Base-by-base conservation (phyloP, 2,888 invertebrate genomes). In the Laspeyria flexula region DNA sequence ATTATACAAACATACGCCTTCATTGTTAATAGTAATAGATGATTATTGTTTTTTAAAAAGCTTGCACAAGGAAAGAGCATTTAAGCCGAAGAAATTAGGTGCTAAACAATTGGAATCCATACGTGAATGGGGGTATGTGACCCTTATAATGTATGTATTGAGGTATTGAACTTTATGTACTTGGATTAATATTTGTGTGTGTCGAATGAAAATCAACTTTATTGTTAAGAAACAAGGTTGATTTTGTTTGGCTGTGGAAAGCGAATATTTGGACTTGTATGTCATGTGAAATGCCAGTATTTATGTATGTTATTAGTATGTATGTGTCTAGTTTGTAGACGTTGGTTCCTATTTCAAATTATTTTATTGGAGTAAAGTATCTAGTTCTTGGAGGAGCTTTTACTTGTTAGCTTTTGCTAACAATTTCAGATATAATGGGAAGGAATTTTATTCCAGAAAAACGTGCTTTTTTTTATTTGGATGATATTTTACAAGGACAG, bases 81-180 rank as follows among this genome's bases (percentile, higher is more conserved):
- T 83, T 86, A 84, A 97, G 83, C 96, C 97, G 51, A 94, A 96
- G 81, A 95, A 95, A 77, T 94, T 98, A 70, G 96, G 95, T 71
- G 95, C 95, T 80, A 96, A 96, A 83, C 98, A 98, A 85, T 93
- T 98, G 79, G 96, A 96, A 84, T 96, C 96, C 71, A 95, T 98
- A 69, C 95, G 96, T 80, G 96, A 97, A 87, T 93, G 95, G 89
- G 98, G 98, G 98, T 98, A 93, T 83, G 89, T 89, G 55, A 73
- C 75, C 77, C 75, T 66, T 52, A 65, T 65, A 49, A 25, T 25
- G 25, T 25, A 25, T 25, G 25, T 25, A 25, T 25, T 21, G 5
- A n/a, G 18, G 2, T 18, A 3, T 18, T 3, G 2, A 18, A 7
- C 25, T 25, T 7, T 6, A 25, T 7, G 7, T 25, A 25, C 7